Evolutionary conservation across 2,113 vertebrate genomes (phyloP).

Genomic region (Carassius gibelio): DNA sequence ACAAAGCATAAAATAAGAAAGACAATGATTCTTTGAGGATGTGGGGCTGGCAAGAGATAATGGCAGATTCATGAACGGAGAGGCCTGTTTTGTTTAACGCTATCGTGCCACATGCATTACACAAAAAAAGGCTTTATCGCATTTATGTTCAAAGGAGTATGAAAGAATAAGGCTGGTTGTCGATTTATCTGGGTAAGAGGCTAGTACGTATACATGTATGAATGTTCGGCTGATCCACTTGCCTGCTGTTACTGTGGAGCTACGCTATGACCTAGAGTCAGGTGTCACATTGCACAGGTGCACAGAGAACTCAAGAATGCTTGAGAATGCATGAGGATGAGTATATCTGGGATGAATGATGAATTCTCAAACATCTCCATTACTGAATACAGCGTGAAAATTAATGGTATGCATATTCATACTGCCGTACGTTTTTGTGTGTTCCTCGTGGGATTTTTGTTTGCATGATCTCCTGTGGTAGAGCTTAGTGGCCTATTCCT

Average conservation of each 20-base stretch:
- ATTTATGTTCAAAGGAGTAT: neutral
- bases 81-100: constrained; percentile 45
- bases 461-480: constrained; percentile 7
- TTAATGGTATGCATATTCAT: neutral
- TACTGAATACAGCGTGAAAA: constrained; percentile 1
- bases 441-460: neutral
- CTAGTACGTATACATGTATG: constrained; percentile 54
- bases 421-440: neutral
- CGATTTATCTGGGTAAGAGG: constrained; percentile 28
- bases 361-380: neutral
- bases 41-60: constrained; percentile 31
- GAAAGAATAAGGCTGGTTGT: constrained; percentile 61
- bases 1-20: neutral
- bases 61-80: constrained; percentile 34
- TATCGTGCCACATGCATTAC: neutral
- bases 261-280: constrained; percentile 79
- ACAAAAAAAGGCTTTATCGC: neutral
- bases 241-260: constrained; percentile 78
- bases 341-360: too few relatives aligned
- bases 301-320: constrained; percentile 55
- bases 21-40: constrained; percentile 3
- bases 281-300: constrained; percentile 71
- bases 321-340: neutral
- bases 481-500: neutral
- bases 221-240: constrained; percentile 71